Percentiles rank a stretch among this genome's conserved stretches.
Conservation (phyloP, 2,797 vertebrate species). For the Morus bassanus region DNA sequence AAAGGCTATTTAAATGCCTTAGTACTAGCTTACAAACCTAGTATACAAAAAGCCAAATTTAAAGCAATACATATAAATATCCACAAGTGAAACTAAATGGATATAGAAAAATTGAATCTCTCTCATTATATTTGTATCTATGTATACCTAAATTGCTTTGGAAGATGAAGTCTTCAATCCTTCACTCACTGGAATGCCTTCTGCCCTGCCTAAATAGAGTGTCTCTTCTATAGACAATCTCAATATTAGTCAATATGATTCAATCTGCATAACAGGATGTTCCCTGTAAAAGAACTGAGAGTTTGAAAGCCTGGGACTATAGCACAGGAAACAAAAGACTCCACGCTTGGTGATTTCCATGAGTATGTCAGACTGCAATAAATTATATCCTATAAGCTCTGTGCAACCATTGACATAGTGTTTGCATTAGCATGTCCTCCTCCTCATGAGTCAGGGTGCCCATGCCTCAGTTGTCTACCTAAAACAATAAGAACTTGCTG, state of each 20-base stretch:
- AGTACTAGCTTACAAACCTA: background rate
- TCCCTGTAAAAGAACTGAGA: background rate
- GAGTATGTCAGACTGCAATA: background rate
- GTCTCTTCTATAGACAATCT: background rate
- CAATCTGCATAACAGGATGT: background rate
- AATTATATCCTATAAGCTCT: slow-evolving; percentile 5
- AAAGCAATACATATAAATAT: background rate
- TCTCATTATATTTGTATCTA: background rate
- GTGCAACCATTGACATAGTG: background rate
- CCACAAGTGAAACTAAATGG: background rate
- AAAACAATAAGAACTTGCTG: background rate
- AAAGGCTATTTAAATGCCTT: background rate
- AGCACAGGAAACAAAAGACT: slow-evolving; percentile 1
- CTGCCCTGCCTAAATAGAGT: background rate
- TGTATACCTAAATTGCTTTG: background rate
- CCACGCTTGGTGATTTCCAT: background rate
- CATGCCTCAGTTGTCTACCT: background rate
- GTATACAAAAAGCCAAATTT: background rate
- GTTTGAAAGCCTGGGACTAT: background rate
- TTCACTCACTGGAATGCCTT: background rate
- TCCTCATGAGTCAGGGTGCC: background rate
- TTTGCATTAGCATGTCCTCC: background rate
- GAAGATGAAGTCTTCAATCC: background rate
- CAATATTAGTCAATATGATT: background rate
- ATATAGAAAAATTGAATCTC: background rate